Base-by-base conservation (phyloP, 2,797 vertebrate species). In the Diceros bicornis region DNA sequence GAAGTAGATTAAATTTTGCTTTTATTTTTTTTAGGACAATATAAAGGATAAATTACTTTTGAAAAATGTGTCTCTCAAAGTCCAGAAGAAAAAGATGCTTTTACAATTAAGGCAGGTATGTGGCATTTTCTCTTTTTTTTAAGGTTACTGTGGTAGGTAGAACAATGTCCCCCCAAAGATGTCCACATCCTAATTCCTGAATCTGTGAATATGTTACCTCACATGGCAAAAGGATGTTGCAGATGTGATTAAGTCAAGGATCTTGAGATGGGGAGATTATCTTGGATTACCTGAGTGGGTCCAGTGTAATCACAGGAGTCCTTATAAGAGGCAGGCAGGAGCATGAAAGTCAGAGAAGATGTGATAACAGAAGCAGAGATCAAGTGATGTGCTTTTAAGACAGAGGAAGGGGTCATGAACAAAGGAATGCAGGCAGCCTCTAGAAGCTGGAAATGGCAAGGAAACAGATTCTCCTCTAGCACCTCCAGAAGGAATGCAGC, bases 61-160 rank as follows among this genome's bases (percentile, higher is more conserved):
- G 91, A 98, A 99, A 98, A 99, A 99, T 4, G 75, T 97, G 27
- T 98, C 99, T 12, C 98, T 99, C 79, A 98, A 98, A 96, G 92
- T 97, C 81, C 98, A 98, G 89, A 99, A 98, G 97, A 99, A 98
- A 91, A 99, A 99, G 96, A 85, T 99, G 86, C 98, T 99, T 97
- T 85, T 98, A 85, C 98, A 99, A 69, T 94, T 99, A 84, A 98
- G 96, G 82, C 98, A 99, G 98, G 99, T 99, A 96, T 0, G 89
- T 97, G 61, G 57, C 47, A 27, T 44, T 82, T 7, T 55, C 1
- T 29, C 41, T n/a, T n/a, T 27, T 9, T 27, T 41, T 32, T 3
- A 52, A 44, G 71, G 9, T 72, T 18, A 10, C 59, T 9, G 7
- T 37, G 6, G 44, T n/a, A 29, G 47, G 23, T 55, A 64, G 50